Evolutionary conservation across 2,113 vertebrate species (phyloP).

Genomic region (Lontra canadensis): DNA sequence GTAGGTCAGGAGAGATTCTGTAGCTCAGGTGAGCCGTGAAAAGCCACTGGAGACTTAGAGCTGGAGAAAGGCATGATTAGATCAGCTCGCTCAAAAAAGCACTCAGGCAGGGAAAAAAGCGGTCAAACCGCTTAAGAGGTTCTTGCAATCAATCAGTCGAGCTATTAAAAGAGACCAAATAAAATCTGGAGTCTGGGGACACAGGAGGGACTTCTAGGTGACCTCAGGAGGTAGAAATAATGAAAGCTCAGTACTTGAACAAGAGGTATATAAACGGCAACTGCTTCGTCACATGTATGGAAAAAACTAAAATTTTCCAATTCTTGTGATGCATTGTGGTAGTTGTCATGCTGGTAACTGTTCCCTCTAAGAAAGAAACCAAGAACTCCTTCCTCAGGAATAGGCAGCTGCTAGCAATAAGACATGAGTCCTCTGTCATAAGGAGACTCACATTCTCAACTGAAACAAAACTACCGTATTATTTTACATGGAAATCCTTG

Average conservation of each 20-base stretch:
- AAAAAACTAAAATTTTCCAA: neutral
- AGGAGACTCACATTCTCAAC: neutral
- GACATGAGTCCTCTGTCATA: neutral
- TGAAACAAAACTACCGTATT: neutral
- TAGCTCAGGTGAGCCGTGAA: neutral
- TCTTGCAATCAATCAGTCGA: neutral
- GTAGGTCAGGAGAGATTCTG: neutral
- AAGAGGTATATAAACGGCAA: neutral
- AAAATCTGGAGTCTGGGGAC: neutral
- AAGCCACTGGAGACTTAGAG: neutral
- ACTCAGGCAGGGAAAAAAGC: neutral
- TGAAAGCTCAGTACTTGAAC: neutral
- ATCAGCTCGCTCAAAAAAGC: neutral
- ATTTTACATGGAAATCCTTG: neutral
- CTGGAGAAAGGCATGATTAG: neutral
- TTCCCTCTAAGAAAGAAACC: constrained; percentile 22
- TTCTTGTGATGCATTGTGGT: neutral
- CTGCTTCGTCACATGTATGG: neutral
- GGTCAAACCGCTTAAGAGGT: neutral
- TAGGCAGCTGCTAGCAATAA: neutral
- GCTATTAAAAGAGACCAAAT: neutral
- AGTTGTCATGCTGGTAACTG: neutral
- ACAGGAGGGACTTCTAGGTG: constrained; percentile 21
- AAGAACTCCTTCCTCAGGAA: neutral
- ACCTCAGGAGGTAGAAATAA: neutral